phyloP scores from a whole-genome alignment of 2,113 vertebrate species.

The Callipepla squamata region DNA sequence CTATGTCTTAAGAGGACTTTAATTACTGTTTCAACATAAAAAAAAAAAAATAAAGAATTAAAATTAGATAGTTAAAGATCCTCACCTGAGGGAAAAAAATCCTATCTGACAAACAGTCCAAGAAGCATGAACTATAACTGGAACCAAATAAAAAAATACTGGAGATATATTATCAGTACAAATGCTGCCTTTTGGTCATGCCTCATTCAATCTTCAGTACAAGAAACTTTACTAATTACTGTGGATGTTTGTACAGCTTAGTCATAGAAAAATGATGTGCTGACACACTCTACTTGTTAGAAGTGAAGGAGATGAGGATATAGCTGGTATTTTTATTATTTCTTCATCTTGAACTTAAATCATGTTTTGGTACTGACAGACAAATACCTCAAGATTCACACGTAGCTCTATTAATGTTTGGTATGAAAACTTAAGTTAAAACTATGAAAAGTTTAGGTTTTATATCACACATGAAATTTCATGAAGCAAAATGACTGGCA shows the following conservation, averaged over 20 bases:
- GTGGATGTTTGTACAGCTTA: background rate
- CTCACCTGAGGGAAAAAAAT: background rate
- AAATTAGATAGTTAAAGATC: background rate
- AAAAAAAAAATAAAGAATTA: background rate
- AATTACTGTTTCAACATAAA: background rate
- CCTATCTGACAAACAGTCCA: background rate
- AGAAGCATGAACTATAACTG: background rate
- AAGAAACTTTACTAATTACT: background rate
- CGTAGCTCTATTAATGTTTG: background rate
- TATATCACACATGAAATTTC: background rate
- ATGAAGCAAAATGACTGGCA: background rate
- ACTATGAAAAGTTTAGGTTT: background rate
- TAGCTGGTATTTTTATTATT: background rate
- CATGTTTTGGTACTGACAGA: background rate
- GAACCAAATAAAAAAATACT: background rate
- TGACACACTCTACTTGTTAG: background rate
- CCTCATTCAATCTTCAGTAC: background rate
- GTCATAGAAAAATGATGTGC: accelerated
- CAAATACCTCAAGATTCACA: background rate
- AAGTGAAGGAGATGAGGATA: background rate
- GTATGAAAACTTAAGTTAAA: background rate
- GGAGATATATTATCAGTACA: background rate
- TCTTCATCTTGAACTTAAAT: background rate
- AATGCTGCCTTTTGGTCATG: background rate
- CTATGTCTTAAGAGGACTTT: background rate